Conservation (phyloP, 2,888 invertebrate species). For the Cylloceria caligata region DNA sequence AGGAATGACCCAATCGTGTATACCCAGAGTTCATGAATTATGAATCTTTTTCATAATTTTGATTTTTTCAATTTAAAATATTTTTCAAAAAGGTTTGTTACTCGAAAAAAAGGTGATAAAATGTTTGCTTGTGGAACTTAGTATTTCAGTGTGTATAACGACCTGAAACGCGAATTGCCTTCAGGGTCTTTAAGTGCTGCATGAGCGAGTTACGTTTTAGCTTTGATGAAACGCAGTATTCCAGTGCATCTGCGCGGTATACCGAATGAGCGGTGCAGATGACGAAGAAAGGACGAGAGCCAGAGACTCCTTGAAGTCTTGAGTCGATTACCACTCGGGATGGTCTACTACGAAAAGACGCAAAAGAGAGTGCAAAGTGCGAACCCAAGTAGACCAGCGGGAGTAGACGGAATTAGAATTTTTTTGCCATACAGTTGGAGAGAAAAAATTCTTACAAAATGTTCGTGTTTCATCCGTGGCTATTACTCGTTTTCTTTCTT, state of each 20-base stretch:
- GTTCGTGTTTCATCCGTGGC: slow-evolving; percentile 54
- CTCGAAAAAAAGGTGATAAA: not conserved
- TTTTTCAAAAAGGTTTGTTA: not conserved
- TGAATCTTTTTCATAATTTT: too few relatives aligned
- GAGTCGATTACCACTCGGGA: slow-evolving; percentile 58
- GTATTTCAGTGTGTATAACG: not conserved
- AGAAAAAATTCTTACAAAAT: slow-evolving; percentile 59
- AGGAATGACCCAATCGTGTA: too few relatives aligned
- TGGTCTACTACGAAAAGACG: slow-evolving; percentile 44
- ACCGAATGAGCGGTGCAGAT: slow-evolving; percentile 40
- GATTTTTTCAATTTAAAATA: not conserved
- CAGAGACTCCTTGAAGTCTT: slow-evolving; percentile 60
- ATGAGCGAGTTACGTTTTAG: slow-evolving; percentile 42
- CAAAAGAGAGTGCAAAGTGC: slow-evolving; percentile 38
- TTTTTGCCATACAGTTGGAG: slow-evolving; percentile 34
- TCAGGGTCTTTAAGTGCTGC: slow-evolving; percentile 38
- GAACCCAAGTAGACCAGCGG: slow-evolving; percentile 23
- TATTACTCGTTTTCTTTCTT: slow-evolving; percentile 47
- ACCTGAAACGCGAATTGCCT: slow-evolving; percentile 33
- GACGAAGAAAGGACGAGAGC: slow-evolving; percentile 42
- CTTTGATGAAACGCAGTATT: slow-evolving; percentile 35
- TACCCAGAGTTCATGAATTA: too few relatives aligned
- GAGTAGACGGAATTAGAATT: slow-evolving; percentile 61
- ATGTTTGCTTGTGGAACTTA: slow-evolving; percentile 2
- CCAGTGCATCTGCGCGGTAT: not conserved